phyloP scores from a whole-genome alignment of 2,797 vertebrate species.

The Phrynocephalus forsythii region DNA sequence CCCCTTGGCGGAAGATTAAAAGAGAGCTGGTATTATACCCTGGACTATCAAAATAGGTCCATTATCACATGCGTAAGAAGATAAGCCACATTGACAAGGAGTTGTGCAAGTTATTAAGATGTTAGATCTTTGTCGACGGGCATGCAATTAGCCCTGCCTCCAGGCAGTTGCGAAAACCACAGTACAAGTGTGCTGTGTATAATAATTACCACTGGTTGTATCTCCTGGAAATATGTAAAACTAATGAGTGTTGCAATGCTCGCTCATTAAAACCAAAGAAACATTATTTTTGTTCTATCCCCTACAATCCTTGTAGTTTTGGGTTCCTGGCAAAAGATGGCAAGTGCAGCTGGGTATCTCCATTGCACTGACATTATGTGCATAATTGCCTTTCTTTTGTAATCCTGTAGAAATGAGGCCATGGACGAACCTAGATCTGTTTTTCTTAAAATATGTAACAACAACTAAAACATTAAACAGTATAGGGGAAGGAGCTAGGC shows the following conservation, averaged over 20 bases:
- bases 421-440: background rate
- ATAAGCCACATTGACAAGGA: conserved; percentile 13
- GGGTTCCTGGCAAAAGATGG: conserved; percentile 3
- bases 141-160: background rate
- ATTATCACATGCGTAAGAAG: background rate
- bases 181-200: background rate
- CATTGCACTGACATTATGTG: background rate
- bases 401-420: background rate
- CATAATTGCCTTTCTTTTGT: conserved; percentile 12
- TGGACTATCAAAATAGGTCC: background rate
- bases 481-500: background rate
- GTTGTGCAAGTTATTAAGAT: background rate
- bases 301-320: conserved; percentile 9
- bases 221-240: conserved; percentile 42
- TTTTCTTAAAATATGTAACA: background rate
- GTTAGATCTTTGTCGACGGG: background rate
- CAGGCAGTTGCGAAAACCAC: background rate
- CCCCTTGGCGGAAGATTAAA: background rate
- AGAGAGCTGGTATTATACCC: background rate
- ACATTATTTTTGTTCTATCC: conserved; percentile 11
- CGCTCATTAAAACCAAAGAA: conserved; percentile 31
- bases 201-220: conserved; percentile 23
- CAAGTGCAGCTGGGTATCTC: background rate
- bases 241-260: conserved; percentile 21
- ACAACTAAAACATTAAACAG: background rate